Conservation (phyloP, 2,888 invertebrate species). For the Zhengitettix transpicula region DNA sequence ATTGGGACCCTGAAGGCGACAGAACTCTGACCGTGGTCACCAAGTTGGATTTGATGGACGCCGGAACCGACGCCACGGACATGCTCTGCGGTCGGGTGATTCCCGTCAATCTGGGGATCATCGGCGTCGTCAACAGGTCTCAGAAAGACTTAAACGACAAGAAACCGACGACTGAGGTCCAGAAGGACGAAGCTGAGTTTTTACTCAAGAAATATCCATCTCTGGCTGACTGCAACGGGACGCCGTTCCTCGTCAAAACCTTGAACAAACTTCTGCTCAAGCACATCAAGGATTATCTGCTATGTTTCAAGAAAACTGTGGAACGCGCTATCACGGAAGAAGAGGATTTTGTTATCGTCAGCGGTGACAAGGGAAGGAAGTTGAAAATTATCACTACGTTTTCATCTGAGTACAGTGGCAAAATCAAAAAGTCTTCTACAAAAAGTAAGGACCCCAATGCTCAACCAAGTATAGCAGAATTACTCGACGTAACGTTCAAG, state of each 20-base stretch:
- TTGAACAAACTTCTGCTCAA: conserved; percentile 94
- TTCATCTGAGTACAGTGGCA: conserved; percentile 93
- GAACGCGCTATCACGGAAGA: conserved; percentile 97
- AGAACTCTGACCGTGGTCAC: conserved; percentile 95
- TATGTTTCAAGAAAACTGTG: conserved; percentile 94
- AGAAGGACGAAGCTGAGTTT: conserved; percentile 89
- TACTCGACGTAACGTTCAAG: conserved; percentile 48
- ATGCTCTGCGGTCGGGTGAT: conserved; percentile 94
- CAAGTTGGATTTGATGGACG: conserved; percentile 99
- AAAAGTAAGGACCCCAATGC: conserved; percentile 86
- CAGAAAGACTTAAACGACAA: conserved; percentile 92
- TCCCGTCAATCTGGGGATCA: conserved; percentile 96
- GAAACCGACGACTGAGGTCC: conserved; percentile 56
- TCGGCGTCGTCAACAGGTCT: conserved; percentile 96
- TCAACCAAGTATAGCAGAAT: conserved; percentile 45
- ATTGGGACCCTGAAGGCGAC: conserved; percentile 90
- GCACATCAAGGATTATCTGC: conserved; percentile 95
- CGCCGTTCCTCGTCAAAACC: conserved; percentile 90
- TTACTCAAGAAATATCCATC: conserved; percentile 95
- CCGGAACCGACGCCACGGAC: conserved; percentile 97
- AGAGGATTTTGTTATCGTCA: conserved; percentile 82
- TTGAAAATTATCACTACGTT: conserved; percentile 98
- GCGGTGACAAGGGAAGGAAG: conserved; percentile 92
- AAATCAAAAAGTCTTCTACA: conserved; percentile 93
- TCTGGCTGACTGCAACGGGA: conserved; percentile 89